Evolutionary conservation across 2,797 vertebrate species (phyloP).

Genomic region (Eptatretus atami): DNA sequence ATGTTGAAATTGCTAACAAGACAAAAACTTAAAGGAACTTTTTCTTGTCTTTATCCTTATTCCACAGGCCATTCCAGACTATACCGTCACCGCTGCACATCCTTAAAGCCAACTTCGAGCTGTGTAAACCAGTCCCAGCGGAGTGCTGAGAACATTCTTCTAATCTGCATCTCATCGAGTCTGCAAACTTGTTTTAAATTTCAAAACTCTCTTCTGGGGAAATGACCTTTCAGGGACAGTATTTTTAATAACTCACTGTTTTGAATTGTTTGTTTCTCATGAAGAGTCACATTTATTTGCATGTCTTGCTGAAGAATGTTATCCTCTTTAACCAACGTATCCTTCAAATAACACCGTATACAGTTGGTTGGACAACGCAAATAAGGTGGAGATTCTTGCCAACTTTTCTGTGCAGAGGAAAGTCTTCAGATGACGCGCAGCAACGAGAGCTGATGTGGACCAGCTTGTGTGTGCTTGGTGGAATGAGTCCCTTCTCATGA

Average conservation of each 20-base stretch:
- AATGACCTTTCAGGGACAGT: slow-evolving; percentile 22
- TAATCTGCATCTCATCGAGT: slow-evolving; percentile 27
- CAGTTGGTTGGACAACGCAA: no score
- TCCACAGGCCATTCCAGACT: slow-evolving; percentile 28
- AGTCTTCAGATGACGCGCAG: slow-evolving; percentile 32
- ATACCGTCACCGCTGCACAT: slow-evolving; percentile 26
- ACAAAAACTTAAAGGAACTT: no score
- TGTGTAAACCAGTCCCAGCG: slow-evolving; percentile 36
- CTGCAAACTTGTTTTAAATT: slow-evolving; percentile 39
- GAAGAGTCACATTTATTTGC: no score
- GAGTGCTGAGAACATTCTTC: slow-evolving; percentile 30
- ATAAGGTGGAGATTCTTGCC: no score
- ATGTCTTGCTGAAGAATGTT: no score
- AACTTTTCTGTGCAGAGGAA: slow-evolving; percentile 22
- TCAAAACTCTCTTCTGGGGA: slow-evolving; percentile 14
- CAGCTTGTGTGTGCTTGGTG: slow-evolving; percentile 28
- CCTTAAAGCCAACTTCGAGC: slow-evolving; percentile 36
- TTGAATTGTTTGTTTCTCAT: no score
- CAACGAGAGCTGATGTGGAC: slow-evolving; percentile 26
- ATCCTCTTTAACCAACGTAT: no score
- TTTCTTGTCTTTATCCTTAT: no score
- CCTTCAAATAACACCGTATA: no score
- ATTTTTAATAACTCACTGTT: no score
- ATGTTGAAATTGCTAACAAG: no score
- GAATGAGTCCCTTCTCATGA: slow-evolving; percentile 35